Base-by-base conservation (phyloP, 1,140 invertebrate species). In the Microplitis demolitor region DNA sequence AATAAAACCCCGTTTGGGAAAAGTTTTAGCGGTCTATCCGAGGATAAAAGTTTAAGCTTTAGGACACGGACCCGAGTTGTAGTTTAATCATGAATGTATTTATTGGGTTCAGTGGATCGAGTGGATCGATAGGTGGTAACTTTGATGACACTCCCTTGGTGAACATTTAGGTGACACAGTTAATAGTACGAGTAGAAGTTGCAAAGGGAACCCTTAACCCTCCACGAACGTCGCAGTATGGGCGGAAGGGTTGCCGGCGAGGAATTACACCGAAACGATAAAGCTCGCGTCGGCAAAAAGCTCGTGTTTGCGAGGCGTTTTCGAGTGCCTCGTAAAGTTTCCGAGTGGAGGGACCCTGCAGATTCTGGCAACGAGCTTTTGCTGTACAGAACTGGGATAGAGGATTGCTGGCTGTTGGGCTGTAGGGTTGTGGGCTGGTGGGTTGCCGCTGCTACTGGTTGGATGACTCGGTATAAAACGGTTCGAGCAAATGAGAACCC, bases 271-370 rank as follows among this genome's bases (percentile, higher is more conserved):
- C 34, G 51, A 72, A 72, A 72, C 70, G 70, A 72, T 72, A 72
- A 72, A 72, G 70, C 70, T 72, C 70, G 54, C 62, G 51, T 56
- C 34, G 62, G 50, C 63, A 72, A 72, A 72, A 72, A 58, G 70
- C 70, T 64, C 70, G 50, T 74, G 73, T 74, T 74, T 66, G 69
- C 68, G 63, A 71, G 69, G 73, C 73, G 56, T 74, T 74, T 74
- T 71, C 73, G 63, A 70, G 54, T 67, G 69, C 62, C 70, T 72
- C 70, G 70, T 72, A 72, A 72, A 72, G 70, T 72, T 72, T 5
- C 63, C 24, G 24, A 24, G 24, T 24, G 39, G 63, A 39, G 63
- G 63, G 37, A 50, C n/a, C 37, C 13, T 50, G 37, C 63, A 50
- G 39, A 58, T 35, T 50, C 70, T 16, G 45, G 50, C 39, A 50